These are phyloP conservation scores for Ptyas mucosa DNA, from an alignment of 2,113 vertebrate genomes.

Conservation along the genomic window DNA sequence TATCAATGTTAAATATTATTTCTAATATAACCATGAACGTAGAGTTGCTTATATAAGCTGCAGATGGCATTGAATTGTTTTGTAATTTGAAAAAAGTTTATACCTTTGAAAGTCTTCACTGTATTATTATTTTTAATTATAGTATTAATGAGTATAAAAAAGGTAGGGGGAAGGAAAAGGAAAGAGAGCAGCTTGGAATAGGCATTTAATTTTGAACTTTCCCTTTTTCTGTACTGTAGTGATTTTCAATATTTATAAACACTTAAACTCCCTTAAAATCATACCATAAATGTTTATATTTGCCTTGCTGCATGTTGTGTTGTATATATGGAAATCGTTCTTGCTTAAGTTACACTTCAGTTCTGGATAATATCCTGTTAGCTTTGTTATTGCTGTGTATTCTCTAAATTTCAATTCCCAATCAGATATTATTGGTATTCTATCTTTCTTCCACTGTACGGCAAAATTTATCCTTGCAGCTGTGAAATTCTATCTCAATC, in stretches of 20 bases:
- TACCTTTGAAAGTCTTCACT: not conserved
- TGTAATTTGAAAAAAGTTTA: not conserved
- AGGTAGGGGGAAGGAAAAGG: not conserved
- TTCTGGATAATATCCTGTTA: too few relatives aligned
- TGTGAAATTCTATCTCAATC: not conserved
- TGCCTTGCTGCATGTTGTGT: too few relatives aligned
- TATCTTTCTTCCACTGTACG: not conserved
- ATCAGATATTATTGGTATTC: not conserved
- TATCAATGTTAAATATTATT: not conserved
- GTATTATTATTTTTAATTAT: not conserved
- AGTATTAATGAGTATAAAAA: not conserved
- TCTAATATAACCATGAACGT: not conserved
- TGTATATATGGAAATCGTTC: too few relatives aligned
- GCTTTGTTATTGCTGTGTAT: too few relatives aligned
- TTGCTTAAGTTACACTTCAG: too few relatives aligned
- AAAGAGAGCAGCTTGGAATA: not conserved
- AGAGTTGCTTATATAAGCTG: not conserved
- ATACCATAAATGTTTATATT: too few relatives aligned
- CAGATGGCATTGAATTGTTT: not conserved
- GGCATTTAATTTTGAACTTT: not conserved
- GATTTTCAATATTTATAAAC: not conserved
- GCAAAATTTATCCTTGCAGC: not conserved
- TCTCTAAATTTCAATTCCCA: too few relatives aligned
- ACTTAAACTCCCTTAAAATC: not conserved
- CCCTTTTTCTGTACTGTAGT: not conserved